Base-by-base conservation (phyloP, 2,888 invertebrate species). In the Julus scanicus region DNA sequence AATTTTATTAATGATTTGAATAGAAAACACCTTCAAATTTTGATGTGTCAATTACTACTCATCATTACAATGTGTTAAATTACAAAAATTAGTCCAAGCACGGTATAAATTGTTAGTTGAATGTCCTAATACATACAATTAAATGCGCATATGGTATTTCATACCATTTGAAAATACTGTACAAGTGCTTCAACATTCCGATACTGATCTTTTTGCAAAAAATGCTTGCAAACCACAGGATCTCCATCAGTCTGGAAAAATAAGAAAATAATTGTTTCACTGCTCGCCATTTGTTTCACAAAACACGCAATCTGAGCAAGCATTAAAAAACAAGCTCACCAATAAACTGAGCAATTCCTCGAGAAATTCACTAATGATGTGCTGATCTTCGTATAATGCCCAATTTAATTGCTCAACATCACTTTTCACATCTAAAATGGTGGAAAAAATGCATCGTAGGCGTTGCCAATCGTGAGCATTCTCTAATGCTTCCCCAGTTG, bases 101-200 rank as follows among this genome's bases (percentile, higher is more conserved):
- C 39, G 8, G 1, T 1, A 44, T 8, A 44, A 8, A 8, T 84
- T 71, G 71, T 8, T 71, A 29, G 6, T n/a, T 2, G 2, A 44
- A 40, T 9, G 4, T 0, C 95, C n/a, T 0, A 20, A 9, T 53
- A 15, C 53, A 53, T 15, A 53, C 13, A 5, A 53, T 48, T 13
- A 48, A 6, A 48, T 48, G 48, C 6, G 1, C 48, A 20, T 8
- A 0, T 53, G 17, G 11, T 63, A 89, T 97, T 93, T 0, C 96
- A 95, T 92, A 98, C 98, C 98, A 98, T 98, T 93, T 98, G 98
- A 92, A 98, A 98, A 93, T 97, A 98, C 91, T 97, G 96, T 88
- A 97, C 96, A 89, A 99, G 93, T 88, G 96, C 96, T 83, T 95
- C 95, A 37, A 98, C 95, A 90, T 96, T 96, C 89, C 95, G 95